Base-by-base conservation (phyloP, 2,888 invertebrate species). In the Synanthedon myopaeformis region DNA sequence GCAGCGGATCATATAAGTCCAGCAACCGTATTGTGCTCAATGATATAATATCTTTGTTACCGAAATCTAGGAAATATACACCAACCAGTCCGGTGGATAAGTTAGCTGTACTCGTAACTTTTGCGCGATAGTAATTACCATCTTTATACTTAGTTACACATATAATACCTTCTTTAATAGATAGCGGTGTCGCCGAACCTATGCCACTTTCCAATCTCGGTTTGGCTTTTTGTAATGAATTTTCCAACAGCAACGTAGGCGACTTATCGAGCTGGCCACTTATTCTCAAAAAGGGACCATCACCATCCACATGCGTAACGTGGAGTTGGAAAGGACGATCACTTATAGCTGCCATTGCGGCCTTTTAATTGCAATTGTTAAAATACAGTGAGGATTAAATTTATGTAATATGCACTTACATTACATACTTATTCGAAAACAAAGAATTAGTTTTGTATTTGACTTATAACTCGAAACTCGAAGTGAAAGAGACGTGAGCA, bases 61-160 rank as follows among this genome's bases (percentile, higher is more conserved):
- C 93, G 64, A 89, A 92, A 69, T 93, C 93, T 41, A 93, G 86
- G 61, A 92, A 92, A 55, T 89, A 89, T n/a, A 92, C 90, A 60
- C 91, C 89, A 52, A 93, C 89, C 53, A 89, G 76, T 17, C 89
- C 90, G 56, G 86, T 85, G 3, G 79, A 66, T 51, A 90, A 63
- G 63, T 71, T 83, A 14, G 79, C 68, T 10, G 85, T 75, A 56
- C 79, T 89, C 51, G 88, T 79, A 51, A 93, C 84, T 69, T 89
- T 89, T 8, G 91, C 92, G 62, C 93, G 83, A 66, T 91, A 92
- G 69, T 91, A 92, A 11, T 86, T 87, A 50, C 90, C 90, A 69
- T 90, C 93, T 81, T 89, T 89, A 73, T 90, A 92, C 81, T 90
- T 90, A 45, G 92, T 92, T 72, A 91, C 91, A 75, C 91, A 92